A percentile compares a stretch with the other conserved stretches of the same genome.
Evolutionary conservation across 64 coral and sea anemone species (phyloP).

Genomic region (Montipora efflorescens): DNA sequence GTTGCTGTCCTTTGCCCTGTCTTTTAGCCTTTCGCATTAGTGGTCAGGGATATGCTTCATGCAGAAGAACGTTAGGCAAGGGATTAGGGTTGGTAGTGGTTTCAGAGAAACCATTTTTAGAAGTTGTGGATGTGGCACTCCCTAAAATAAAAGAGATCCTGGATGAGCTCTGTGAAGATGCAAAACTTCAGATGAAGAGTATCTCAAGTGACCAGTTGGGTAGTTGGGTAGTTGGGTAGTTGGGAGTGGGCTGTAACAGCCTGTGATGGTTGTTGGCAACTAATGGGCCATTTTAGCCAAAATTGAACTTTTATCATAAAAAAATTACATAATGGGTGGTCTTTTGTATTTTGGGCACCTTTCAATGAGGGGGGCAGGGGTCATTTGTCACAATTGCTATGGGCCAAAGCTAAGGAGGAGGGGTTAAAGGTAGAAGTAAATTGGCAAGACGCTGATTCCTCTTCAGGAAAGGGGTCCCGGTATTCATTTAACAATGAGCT

Average conservation of each 20-base stretch:
- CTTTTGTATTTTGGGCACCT: background rate
- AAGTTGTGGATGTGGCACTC: conserved; percentile 16
- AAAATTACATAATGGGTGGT: conserved; percentile 28
- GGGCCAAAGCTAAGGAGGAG: conserved; percentile 34
- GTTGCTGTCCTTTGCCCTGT: conserved; percentile 45
- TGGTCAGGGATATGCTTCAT: conserved; percentile 41
- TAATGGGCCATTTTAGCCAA: conserved; percentile 45
- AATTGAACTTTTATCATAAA: conserved; percentile 36
- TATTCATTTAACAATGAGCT: conserved; percentile 24
- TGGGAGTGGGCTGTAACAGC: too few relatives aligned
- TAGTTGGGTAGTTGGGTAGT: too few relatives aligned
- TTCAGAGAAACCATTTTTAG: conserved; percentile 37
- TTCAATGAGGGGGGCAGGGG: conserved; percentile 21
- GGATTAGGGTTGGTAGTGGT: conserved; percentile 29
- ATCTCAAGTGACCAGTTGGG: background rate
- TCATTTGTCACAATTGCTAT: background rate
- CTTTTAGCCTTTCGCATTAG: conserved; percentile 46
- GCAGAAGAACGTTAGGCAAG: conserved; percentile 36
- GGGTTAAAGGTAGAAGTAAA: conserved; percentile 31
- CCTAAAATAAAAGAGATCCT: conserved; percentile 42
- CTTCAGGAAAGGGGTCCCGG: background rate
- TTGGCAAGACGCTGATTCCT: background rate
- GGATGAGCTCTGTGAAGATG: background rate
- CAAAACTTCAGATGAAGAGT: conserved; percentile 59
- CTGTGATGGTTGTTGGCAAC: conserved; percentile 20